Conservation (phyloP, 2,888 invertebrate species). For the Pilophorus perplexus region DNA sequence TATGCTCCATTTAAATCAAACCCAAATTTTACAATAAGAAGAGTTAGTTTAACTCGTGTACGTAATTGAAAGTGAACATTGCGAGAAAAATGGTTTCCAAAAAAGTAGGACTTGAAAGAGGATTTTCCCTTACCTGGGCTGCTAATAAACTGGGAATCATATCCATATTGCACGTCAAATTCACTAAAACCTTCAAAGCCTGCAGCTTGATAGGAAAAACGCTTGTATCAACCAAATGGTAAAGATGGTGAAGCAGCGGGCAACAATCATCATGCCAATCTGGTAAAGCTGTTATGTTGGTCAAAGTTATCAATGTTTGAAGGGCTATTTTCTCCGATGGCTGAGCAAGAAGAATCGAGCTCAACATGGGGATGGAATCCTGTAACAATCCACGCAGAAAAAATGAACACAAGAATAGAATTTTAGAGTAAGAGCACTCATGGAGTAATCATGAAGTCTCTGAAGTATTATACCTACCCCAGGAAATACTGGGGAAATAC, state of each 20-base stretch:
- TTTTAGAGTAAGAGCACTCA: too few relatives aligned
- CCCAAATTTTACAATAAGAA: neutral
- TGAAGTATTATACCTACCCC: too few relatives aligned
- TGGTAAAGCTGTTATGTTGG: conserved; percentile 56
- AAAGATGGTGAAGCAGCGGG: conserved; percentile 54
- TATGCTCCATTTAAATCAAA: too few relatives aligned
- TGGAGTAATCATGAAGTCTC: too few relatives aligned
- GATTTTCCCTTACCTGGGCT: conserved; percentile 59
- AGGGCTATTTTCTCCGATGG: conserved; percentile 54
- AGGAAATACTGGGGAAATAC: too few relatives aligned
- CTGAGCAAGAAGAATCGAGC: conserved; percentile 53
- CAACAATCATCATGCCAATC: conserved; percentile 57
- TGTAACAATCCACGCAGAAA: conserved; percentile 47
- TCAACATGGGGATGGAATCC: conserved; percentile 55
- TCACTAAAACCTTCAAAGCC: conserved; percentile 59
- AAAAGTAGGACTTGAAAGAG: too few relatives aligned
- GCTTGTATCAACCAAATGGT: conserved; percentile 54
- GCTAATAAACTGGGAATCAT: conserved; percentile 60
- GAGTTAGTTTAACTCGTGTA: neutral
- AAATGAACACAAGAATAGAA: neutral
- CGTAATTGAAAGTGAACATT: neutral
- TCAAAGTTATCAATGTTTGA: conserved; percentile 57
- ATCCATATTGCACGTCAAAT: conserved; percentile 59
- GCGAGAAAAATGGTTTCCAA: neutral
- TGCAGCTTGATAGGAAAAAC: conserved; percentile 55